These are phyloP conservation scores for Macropus fuliginosus DNA, from an alignment of 2,797 vertebrate genomes.

Conservation along the genomic window DNA sequence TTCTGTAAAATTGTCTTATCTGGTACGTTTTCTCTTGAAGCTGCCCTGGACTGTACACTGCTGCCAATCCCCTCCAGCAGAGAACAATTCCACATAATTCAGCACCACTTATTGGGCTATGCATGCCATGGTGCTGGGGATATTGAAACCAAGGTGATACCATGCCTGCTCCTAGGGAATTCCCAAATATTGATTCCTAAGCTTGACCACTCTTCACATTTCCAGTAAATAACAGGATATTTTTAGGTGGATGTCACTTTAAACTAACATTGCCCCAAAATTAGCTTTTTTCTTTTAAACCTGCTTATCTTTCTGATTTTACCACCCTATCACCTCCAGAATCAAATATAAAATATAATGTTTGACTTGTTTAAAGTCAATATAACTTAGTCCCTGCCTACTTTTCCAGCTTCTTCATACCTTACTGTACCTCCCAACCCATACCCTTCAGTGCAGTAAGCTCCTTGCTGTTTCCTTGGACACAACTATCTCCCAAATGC, in stretches of 20 bases:
- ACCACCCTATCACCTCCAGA: not conserved
- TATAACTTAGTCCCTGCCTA: not conserved
- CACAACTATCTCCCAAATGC: not conserved
- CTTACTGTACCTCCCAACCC: not conserved
- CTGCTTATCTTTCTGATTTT: not conserved
- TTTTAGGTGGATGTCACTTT: not conserved
- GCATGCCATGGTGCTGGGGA: too few relatives aligned
- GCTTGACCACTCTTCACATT: too few relatives aligned
- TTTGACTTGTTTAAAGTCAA: not conserved
- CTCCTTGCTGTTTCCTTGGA: not conserved
- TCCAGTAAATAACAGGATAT: not conserved
- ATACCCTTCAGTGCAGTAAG: not conserved
- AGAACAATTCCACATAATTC: too few relatives aligned
- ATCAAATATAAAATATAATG: not conserved
- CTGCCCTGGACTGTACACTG: too few relatives aligned
- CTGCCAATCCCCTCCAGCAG: too few relatives aligned
- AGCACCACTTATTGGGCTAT: too few relatives aligned
- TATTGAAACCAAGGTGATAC: too few relatives aligned
- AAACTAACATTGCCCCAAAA: not conserved
- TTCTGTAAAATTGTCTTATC: too few relatives aligned
- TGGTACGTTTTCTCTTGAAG: too few relatives aligned
- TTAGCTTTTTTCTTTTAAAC: not conserved
- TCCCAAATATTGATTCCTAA: too few relatives aligned
- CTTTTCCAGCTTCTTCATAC: not conserved
- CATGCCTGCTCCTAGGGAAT: too few relatives aligned